Evolutionary conservation across 2,797 vertebrate genomes (phyloP).

Genomic region (Muscicapa comitata): DNA sequence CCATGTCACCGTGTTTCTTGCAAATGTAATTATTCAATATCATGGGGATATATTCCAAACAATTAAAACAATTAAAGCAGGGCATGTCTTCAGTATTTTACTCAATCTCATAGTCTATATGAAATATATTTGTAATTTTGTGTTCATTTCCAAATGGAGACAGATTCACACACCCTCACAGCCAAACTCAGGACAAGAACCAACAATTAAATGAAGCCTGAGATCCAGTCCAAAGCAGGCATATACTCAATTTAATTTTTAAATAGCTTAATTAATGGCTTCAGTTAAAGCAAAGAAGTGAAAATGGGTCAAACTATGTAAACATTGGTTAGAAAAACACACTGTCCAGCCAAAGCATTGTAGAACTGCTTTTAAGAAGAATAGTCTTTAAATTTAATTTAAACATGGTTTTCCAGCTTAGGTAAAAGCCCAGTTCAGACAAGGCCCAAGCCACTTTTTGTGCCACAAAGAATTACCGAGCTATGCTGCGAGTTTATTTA

Average conservation of each 20-base stretch:
- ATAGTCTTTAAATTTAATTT: conserved; percentile 42
- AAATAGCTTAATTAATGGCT: conserved; percentile 65
- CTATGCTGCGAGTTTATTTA: conserved; percentile 34
- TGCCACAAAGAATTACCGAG: neutral
- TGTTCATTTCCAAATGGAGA: conserved; percentile 34
- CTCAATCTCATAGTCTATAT: neutral
- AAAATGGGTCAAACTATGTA: conserved; percentile 66
- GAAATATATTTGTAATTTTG: conserved; percentile 50
- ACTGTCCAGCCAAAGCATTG: conserved; percentile 43
- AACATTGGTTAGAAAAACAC: conserved; percentile 59
- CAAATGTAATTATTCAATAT: conserved; percentile 21
- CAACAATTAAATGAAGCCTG: conserved; percentile 58
- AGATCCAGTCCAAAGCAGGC: conserved; percentile 39
- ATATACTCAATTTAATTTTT: conserved; percentile 58
- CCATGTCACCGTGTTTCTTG: neutral
- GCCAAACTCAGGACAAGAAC: conserved; percentile 19
- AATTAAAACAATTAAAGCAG: conserved; percentile 52
- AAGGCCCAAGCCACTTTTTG: neutral
- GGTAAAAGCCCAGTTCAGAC: conserved; percentile 23
- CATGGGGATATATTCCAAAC: neutral
- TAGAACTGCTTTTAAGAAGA: conserved; percentile 36
- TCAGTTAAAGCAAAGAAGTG: conserved; percentile 43
- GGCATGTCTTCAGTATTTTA: neutral
- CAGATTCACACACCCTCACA: conserved; percentile 58
- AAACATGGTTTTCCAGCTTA: neutral